phyloP scores from a whole-genome alignment of 2,113 vertebrate species.

The Eidolon helvum region DNA sequence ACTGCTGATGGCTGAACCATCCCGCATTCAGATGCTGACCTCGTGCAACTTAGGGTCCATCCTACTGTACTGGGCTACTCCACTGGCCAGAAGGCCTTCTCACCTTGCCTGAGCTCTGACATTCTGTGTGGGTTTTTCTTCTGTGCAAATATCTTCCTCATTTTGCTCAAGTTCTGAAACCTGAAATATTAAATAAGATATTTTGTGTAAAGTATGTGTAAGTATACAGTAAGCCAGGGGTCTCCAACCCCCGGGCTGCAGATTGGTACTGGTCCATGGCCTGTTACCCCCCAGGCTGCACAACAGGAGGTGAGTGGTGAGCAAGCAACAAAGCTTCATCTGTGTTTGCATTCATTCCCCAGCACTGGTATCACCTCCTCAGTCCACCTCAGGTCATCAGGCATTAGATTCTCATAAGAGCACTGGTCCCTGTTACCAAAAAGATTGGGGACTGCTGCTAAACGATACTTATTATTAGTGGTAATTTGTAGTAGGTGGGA shows the following conservation, averaged over 20 bases:
- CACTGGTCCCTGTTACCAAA: too few species aligned
- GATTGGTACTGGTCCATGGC: background rate
- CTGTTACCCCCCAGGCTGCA: background rate
- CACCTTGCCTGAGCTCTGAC: background rate
- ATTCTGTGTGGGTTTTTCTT: background rate
- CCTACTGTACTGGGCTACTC: background rate
- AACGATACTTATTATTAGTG: background rate
- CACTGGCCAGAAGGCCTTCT: background rate
- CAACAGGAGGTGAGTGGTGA: background rate
- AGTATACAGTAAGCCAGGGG: background rate
- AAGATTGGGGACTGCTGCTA: too few species aligned
- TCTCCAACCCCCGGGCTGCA: background rate
- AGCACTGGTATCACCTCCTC: too few species aligned
- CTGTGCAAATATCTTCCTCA: background rate
- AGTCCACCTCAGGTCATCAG: too few species aligned
- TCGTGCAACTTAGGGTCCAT: background rate
- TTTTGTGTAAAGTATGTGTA: background rate
- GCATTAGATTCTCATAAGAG: too few species aligned
- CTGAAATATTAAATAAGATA: background rate
- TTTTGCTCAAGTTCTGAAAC: background rate
- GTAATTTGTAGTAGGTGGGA: background rate
- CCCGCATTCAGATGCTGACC: background rate
- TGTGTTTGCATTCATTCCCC: too few species aligned
- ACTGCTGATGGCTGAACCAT: background rate
- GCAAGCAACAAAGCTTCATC: too few species aligned